These are phyloP conservation scores for Columba janthina DNA, from an alignment of 2,113 vertebrate genomes.

Conservation along the genomic window DNA sequence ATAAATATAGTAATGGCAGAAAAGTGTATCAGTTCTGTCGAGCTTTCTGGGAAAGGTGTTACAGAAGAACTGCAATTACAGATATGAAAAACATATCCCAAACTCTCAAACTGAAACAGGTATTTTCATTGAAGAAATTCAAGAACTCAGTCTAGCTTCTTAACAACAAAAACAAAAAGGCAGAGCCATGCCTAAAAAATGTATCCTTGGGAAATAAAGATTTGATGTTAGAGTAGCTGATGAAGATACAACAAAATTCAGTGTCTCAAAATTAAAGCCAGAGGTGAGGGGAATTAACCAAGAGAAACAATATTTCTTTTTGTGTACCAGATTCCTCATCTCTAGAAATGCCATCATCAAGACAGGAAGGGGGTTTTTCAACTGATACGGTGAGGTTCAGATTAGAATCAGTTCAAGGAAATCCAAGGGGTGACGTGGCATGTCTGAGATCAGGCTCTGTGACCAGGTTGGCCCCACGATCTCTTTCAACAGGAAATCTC, in stretches of 20 bases:
- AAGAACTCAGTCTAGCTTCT: not conserved
- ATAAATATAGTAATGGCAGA: not conserved
- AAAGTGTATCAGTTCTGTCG: not conserved
- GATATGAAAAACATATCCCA: not conserved
- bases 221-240: not conserved
- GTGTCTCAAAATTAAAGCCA: not conserved
- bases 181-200: not conserved
- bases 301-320: not conserved
- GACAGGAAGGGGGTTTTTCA: not conserved
- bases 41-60: not conserved
- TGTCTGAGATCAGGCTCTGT: not conserved
- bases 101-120: not conserved
- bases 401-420: conserved; percentile 35
- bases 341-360: conserved; percentile 19
- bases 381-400: not conserved
- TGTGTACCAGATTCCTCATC: not conserved
- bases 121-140: not conserved
- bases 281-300: not conserved
- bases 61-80: not conserved
- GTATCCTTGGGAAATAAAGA: not conserved
- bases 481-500: not conserved
- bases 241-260: not conserved
- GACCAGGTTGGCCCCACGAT: not conserved
- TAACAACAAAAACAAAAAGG: not conserved
- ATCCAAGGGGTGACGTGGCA: not conserved